Conservation (phyloP, 2,888 invertebrate genomes). For the Cephus rjabovi region DNA sequence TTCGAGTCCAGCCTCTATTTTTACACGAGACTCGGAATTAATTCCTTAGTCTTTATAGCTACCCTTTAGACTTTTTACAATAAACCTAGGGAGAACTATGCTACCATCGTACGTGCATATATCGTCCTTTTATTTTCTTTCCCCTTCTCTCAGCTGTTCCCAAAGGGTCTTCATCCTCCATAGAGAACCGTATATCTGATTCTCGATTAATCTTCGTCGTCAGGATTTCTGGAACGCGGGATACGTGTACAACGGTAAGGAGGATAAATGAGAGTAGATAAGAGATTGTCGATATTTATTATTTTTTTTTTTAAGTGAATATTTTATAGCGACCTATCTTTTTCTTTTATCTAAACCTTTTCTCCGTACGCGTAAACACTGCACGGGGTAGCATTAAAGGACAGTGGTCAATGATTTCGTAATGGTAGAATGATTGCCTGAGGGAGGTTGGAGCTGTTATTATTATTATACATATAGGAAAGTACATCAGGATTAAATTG, state of each 20-base stretch:
- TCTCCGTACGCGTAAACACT: neutral
- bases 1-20: neutral
- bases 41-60: neutral
- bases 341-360: neutral
- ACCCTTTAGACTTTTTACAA: neutral
- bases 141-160: neutral
- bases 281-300: neutral
- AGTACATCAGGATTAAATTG: neutral
- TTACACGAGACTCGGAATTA: neutral
- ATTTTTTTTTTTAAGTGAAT: neutral
- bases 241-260: neutral
- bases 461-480: neutral
- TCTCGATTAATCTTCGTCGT: neutral
- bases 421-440: neutral
- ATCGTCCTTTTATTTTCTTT: neutral
- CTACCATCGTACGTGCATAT: neutral
- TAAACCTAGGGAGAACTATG: neutral
- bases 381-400: neutral
- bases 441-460: neutral
- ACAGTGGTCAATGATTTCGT: neutral
- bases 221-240: neutral
- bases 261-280: neutral
- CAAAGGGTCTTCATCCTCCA: neutral
- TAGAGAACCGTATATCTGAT: neutral
- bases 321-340: neutral